Base-by-base conservation (phyloP, 2,797 vertebrate genomes). In the Paramormyrops hopkinsi region DNA sequence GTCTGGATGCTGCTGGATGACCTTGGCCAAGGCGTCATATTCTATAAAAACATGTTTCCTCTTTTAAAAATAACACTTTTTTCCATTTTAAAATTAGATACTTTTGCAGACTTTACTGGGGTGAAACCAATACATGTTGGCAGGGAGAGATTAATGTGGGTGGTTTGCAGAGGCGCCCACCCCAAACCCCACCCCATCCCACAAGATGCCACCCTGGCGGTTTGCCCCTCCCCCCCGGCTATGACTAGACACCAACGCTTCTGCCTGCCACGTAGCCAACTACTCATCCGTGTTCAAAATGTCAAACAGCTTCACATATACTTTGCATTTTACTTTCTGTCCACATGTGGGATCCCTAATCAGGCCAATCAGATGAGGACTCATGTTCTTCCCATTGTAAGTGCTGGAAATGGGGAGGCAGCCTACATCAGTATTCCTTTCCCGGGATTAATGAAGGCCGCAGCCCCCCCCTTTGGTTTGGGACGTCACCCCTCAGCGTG, bases 1-100 rank as follows among this genome's bases (percentile, higher is more conserved):
- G 93, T 99, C 98, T 90, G 99, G 99, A 91, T 99, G 98, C 90
- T 98, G 97, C 91, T 99, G 97, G 92, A 99, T 99, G 85, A 99
- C 97, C 95, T 98, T 99, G 88, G 99, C 99, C 93, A 99, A 95
- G 76, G 98, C 98, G 91, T 99, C 99, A 88, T 99, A 99, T 92
- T 99, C 99, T 99, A 93, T 91, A 95, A 95, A n/a, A 82, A 90
- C n/a, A 90, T 33, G 1, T 51, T 17, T 51, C 29, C 84, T 3
- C 3, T 86, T 54, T 87, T 59, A 62, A 41, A 54, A 25, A 62
- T 19, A 12, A 86, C 22, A 17, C 19, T 14, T 83, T 3, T 29
- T 29, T 29, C 22, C 62, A 65, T 65, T 65, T 29, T 29, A 11
- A 65, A 29, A 65, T 29, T 25, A 3, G 22, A 65, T 29, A 65